phyloP scores from a whole-genome alignment of 2,113 vertebrate species.

The Leptosomus discolor region DNA sequence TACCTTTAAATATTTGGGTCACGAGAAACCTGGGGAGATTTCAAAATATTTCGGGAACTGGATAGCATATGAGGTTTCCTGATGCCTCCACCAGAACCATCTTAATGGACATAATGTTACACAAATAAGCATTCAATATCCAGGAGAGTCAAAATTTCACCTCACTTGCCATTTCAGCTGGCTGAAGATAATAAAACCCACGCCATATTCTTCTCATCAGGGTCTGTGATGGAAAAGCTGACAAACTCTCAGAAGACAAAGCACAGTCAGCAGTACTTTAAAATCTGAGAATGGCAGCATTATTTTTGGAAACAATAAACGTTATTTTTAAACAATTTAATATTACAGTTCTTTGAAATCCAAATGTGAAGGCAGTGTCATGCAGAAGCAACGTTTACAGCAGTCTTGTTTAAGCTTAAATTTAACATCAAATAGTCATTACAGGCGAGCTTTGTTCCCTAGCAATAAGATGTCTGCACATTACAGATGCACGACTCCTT shows the following conservation, averaged over 20 bases:
- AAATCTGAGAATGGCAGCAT: not conserved
- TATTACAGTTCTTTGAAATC: not conserved
- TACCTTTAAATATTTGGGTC: not conserved
- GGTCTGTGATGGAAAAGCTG: constrained; percentile 5
- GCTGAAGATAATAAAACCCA: not conserved
- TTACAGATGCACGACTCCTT: not conserved
- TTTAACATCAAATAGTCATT: not conserved
- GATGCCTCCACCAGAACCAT: not conserved
- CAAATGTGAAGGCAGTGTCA: not conserved
- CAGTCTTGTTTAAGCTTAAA: not conserved
- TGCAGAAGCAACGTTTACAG: not conserved
- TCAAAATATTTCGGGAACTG: not conserved
- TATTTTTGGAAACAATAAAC: constrained; percentile 26
- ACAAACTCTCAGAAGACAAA: not conserved
- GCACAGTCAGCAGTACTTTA: not conserved
- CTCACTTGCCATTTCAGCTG: not conserved
- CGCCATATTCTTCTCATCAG: not conserved
- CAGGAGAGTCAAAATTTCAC: not conserved
- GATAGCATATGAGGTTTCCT: not conserved
- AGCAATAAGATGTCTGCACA: constrained; percentile 17
- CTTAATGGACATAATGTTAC: not conserved
- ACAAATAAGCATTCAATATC: not conserved
- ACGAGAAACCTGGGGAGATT: not conserved
- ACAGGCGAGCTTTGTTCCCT: not conserved
- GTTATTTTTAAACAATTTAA: constrained; percentile 1